phyloP scores from a whole-genome alignment of 2,888 invertebrate genomes.

The Philopedon plagiatum region DNA sequence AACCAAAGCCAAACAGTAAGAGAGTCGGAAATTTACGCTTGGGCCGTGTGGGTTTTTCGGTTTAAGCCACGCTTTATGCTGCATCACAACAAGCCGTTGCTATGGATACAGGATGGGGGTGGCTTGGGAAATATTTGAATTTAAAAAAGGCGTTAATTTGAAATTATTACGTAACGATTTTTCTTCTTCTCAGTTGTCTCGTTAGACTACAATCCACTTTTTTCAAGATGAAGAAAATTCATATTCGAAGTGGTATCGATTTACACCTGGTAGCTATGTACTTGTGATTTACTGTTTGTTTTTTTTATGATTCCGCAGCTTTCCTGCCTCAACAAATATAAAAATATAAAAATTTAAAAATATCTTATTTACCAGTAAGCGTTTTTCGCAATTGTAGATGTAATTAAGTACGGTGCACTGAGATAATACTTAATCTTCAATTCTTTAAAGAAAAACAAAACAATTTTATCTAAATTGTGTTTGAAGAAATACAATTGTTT shows the following conservation, averaged over 20 bases:
- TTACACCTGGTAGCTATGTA: too few relatives aligned
- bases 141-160: neutral
- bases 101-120: constrained; percentile 6
- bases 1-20: neutral
- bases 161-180: neutral
- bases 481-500: neutral
- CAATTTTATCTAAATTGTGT: constrained; percentile 12
- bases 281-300: neutral
- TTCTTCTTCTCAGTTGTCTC: too few relatives aligned
- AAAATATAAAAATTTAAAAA: neutral
- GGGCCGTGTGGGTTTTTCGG: neutral
- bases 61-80: neutral
- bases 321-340: neutral
- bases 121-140: neutral
- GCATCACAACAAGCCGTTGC: constrained; percentile 14
- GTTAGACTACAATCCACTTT: too few relatives aligned
- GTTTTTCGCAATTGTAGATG: neutral
- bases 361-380: neutral
- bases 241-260: too few relatives aligned
- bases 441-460: neutral
- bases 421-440: constrained; percentile 5
- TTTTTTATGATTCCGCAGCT: neutral
- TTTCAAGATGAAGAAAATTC: too few relatives aligned
- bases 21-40: neutral
- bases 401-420: constrained; percentile 7